These are phyloP conservation scores for Agrotis puta DNA, from an alignment of 2,888 invertebrate genomes.

Conservation along the genomic window DNA sequence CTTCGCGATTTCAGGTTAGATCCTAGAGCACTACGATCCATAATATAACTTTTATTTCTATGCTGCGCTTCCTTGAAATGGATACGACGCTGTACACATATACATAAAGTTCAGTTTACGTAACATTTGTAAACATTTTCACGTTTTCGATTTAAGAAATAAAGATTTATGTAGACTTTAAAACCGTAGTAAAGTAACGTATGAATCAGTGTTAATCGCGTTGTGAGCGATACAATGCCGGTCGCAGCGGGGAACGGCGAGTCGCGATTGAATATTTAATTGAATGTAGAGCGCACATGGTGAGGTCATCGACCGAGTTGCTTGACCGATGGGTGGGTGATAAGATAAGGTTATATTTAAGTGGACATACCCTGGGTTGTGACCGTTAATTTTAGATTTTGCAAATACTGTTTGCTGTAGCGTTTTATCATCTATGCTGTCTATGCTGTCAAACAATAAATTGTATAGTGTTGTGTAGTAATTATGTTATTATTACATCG, in stretches of 20 bases:
- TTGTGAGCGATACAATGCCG: slow-evolving; percentile 72
- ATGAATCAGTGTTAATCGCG: slow-evolving; percentile 78
- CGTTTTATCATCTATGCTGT: too few relatives aligned
- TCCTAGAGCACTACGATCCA: too few relatives aligned
- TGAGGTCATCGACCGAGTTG: slow-evolving; percentile 72
- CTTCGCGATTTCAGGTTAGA: not conserved
- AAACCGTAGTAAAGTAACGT: slow-evolving; percentile 58
- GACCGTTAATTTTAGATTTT: not conserved
- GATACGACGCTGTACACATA: not conserved
- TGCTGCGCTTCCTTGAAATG: not conserved
- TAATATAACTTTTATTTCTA: too few relatives aligned
- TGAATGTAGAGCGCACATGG: slow-evolving; percentile 80
- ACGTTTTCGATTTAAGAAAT: not conserved
- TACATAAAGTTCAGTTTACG: not conserved
- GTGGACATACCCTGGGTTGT: not conserved
- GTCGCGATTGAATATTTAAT: slow-evolving; percentile 86
- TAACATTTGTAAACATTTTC: not conserved
- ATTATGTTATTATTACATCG: not conserved
- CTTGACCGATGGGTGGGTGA: slow-evolving; percentile 64
- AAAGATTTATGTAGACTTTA: slow-evolving; percentile 24
- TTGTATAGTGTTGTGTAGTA: not conserved
- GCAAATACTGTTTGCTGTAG: not conserved
- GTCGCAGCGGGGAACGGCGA: slow-evolving; percentile 72
- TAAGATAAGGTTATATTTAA: slow-evolving; percentile 62
- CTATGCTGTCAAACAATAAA: too few relatives aligned